These are phyloP conservation scores for Labroides dimidiatus DNA, from an alignment of 2,797 vertebrate genomes.

Conservation along the genomic window DNA sequence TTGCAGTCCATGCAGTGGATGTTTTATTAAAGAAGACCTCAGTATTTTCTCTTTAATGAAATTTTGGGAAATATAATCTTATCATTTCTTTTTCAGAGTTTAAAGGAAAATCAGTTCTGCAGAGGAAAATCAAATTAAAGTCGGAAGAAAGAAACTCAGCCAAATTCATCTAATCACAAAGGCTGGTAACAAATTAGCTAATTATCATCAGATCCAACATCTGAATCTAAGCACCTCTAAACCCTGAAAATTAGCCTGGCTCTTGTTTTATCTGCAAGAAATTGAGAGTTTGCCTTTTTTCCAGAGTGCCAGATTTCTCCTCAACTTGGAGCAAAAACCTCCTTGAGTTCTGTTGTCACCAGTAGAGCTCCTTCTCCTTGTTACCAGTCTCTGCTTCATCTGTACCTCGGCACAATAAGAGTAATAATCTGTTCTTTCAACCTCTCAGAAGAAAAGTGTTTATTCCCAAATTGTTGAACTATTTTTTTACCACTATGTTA, in stretches of 20 bases:
- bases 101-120: background rate
- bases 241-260: background rate
- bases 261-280: background rate
- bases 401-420: background rate
- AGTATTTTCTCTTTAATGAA: background rate
- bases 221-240: background rate
- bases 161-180: background rate
- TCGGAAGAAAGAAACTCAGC: too few species aligned
- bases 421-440: background rate
- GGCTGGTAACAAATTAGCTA: background rate
- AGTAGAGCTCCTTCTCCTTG: background rate
- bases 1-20: slow-evolving; percentile 10
- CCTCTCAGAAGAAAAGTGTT: background rate
- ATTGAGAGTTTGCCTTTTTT: background rate
- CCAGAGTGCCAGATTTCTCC: background rate
- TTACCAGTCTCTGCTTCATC: background rate
- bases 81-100: background rate
- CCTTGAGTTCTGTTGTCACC: too few species aligned
- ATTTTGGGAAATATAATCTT: background rate
- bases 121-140: background rate
- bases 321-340: too few species aligned
- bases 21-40: slow-evolving; percentile 22
- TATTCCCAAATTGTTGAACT: background rate
- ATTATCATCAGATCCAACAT: background rate
- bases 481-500: background rate